phyloP scores from a whole-genome alignment of 2,113 vertebrate genomes.

The Ceyx melanurus region DNA sequence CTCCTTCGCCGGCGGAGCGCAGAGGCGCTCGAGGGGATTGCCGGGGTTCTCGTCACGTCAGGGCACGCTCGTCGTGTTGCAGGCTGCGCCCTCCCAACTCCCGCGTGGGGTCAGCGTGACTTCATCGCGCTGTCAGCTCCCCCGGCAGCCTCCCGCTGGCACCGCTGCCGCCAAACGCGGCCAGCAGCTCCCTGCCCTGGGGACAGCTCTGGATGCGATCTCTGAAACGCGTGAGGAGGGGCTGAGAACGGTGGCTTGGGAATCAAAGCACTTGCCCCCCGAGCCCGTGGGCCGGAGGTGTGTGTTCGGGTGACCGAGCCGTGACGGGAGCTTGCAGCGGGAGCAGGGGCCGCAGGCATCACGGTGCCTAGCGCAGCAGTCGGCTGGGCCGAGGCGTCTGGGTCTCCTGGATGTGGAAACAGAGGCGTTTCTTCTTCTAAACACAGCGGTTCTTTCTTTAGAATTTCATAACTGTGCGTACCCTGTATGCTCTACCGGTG shows the following conservation, averaged over 20 bases:
- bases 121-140: rapidly evolving
- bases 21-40: neutral
- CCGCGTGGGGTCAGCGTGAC: no score
- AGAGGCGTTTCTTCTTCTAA: neutral
- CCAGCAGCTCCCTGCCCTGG: no score
- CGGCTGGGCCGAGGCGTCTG: neutral
- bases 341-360: no score
- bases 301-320: no score
- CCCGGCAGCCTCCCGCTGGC: rapidly evolving
- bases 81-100: no score
- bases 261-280: neutral
- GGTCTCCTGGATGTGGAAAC: neutral
- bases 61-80: neutral
- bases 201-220: neutral
- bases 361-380: no score
- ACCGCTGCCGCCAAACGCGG: no score
- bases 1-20: no score
- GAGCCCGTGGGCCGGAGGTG: neutral
- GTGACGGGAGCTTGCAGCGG: no score
- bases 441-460: neutral
- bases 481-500: no score
- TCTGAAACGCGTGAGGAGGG: neutral
- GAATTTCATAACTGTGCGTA: no score
- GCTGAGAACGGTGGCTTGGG: neutral
- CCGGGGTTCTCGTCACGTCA: neutral